Base-by-base conservation (phyloP, 2,113 vertebrate genomes). In the Protomyctophum bolini region DNA sequence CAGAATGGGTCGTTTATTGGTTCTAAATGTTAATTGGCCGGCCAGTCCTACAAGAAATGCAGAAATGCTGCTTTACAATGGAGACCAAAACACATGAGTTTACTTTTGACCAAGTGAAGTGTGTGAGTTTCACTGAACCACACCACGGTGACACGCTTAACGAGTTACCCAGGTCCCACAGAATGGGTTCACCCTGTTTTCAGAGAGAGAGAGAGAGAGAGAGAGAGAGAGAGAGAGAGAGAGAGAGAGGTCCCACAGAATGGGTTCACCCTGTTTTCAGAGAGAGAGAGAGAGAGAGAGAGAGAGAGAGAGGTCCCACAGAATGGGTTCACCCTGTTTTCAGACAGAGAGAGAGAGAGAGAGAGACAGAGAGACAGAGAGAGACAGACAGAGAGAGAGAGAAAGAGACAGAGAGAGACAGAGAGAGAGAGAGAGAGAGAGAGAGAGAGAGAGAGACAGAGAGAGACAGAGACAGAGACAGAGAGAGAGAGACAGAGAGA, bases 151-250 rank as follows among this genome's bases (percentile, higher is more conserved):
- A 85, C 86, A 82, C 75, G 87, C 78, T 71, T 76, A 88, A 92
- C 80, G 81, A 88, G 89, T 90, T 92, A 83, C 67, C 79, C 85
- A 87, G 86, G 83, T 90, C 77, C 33, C 70, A 28, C 77, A 67
- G 75, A 75, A 83, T 66, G 79, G 73, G 63, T 74, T 82, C 60
- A 61, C 83, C 82, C 80, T 86, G 87, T 86, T 88, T 86, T 80
- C 29, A 79, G 73, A 82, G 74, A 76, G 58, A 3, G 79, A 74
- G 71, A 58, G 72, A 41, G 33, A 41, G 73, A 82, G 73, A 76
- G 58, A 3, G 78, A 74, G 71, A 58, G 72, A n/a, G n/a, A n/a
- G n/a, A n/a, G n/a, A n/a, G n/a, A n/a, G n/a, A n/a, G n/a, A n/a
- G n/a, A n/a, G n/a, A n/a, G n/a, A n/a, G n/a, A n/a, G 86, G 83